Evolutionary conservation across 2,888 invertebrate species (phyloP).

Genomic region (Drosophila setosimentum): DNA sequence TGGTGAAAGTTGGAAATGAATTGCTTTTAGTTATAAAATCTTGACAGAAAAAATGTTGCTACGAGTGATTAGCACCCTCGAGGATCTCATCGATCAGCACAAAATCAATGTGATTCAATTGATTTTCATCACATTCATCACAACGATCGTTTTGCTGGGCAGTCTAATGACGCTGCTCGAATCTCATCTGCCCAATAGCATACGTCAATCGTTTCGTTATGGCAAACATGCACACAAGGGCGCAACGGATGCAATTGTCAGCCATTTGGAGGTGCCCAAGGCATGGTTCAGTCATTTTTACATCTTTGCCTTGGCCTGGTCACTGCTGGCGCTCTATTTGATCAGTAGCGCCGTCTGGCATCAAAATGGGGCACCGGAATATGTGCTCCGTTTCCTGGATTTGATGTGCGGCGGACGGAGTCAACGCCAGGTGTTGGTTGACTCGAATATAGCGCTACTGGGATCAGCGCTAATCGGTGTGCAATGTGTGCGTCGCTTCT

Average conservation of each 20-base stretch:
- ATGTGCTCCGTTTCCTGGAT: conserved; percentile 82
- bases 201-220: conserved; percentile 89
- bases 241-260: conserved; percentile 80
- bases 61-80: conserved; percentile 36
- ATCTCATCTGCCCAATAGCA: conserved; percentile 88
- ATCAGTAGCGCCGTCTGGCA: conserved; percentile 83
- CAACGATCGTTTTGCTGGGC: conserved; percentile 86
- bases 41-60: conserved; percentile 35
- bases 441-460: conserved; percentile 86
- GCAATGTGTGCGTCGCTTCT: conserved; percentile 91
- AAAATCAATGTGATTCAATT: conserved; percentile 80
- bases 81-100: conserved; percentile 64
- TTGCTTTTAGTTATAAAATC: conserved; percentile 25
- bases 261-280: conserved; percentile 90
- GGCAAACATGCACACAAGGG: conserved; percentile 90
- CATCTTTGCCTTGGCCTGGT: conserved; percentile 88
- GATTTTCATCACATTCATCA: conserved; percentile 80
- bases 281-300: conserved; percentile 94
- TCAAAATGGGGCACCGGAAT: conserved; percentile 86
- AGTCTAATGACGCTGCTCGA: conserved; percentile 89
- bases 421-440: conserved; percentile 81
- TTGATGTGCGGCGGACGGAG: conserved; percentile 84
- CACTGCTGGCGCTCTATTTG: conserved; percentile 81
- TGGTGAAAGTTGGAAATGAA: conserved; percentile 40
- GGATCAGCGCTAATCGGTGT: conserved; percentile 88